A percentile compares a stretch with the other conserved stretches of the same genome.
Conservation (phyloP, 2,113 vertebrate species). For the Serilophus lunatus region DNA sequence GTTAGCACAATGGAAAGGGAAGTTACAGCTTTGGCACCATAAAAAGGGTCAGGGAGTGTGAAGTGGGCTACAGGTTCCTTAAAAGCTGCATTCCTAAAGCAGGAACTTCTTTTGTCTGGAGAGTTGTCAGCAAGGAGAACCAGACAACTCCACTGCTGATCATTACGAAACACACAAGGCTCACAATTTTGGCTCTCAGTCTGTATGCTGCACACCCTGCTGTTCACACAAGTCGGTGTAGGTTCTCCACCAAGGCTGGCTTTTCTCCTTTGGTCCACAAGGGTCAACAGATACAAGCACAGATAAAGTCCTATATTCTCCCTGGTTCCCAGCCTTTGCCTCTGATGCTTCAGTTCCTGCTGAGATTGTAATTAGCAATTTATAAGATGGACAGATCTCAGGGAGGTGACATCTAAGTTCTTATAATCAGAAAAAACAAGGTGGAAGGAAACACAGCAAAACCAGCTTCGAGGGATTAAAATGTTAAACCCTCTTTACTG, state of each 20-base stretch:
- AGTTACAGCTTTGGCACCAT: background rate
- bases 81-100: background rate
- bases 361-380: background rate
- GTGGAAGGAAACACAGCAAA: background rate
- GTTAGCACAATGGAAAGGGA: constrained; percentile 20
- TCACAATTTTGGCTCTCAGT: rapidly evolving
- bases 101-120: background rate
- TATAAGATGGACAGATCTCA: background rate
- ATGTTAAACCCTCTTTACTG: background rate
- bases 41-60: constrained; percentile 18
- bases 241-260: background rate
- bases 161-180: background rate
- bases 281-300: background rate
- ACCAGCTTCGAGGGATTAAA: constrained; percentile 36
- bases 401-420: background rate
- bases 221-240: background rate
- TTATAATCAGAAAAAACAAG: background rate
- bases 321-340: background rate
- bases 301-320: background rate
- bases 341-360: background rate
- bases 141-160: background rate
- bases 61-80: constrained; percentile 1
- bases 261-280: background rate
- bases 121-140: background rate
- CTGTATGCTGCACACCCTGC: background rate